These are phyloP conservation scores for Metacarcinus magister DNA, from an alignment of 2,888 invertebrate species.

Conservation along the genomic window DNA sequence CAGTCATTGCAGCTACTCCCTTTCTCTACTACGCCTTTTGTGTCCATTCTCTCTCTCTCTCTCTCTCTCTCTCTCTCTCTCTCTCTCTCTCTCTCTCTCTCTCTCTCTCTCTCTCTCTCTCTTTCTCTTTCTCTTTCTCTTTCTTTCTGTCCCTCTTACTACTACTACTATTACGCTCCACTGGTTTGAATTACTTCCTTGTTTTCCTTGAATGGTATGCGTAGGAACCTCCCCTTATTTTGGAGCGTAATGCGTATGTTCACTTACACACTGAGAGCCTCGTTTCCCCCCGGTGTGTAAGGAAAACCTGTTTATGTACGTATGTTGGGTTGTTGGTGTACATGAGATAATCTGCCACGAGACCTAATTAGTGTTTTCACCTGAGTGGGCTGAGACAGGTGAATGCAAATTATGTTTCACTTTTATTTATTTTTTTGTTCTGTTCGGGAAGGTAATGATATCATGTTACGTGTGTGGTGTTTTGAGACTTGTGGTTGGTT, in stretches of 20 bases:
- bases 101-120: slow-evolving; percentile 1
- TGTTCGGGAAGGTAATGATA: too few relatives aligned
- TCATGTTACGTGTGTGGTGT: too few relatives aligned
- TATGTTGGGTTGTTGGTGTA: background rate
- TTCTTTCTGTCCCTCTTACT: background rate
- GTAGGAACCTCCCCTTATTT: background rate
- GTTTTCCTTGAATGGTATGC: too few relatives aligned
- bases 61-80: background rate
- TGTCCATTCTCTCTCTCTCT: background rate
- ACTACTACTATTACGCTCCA: background rate
- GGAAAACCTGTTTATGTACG: background rate
- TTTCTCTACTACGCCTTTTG: background rate
- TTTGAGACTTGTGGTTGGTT: too few relatives aligned
- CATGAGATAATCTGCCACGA: background rate
- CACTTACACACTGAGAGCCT: background rate
- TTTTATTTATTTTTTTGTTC: slow-evolving; percentile 17
- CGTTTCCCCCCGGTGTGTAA: background rate
- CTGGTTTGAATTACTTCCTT: too few relatives aligned
- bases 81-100: slow-evolving; percentile 15
- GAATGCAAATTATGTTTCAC: background rate
- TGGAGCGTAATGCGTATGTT: background rate
- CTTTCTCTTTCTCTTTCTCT: background rate
- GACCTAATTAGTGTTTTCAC: background rate
- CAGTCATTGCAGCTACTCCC: background rate
- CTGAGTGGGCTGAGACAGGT: background rate